Conservation (phyloP, 2,113 vertebrate species). For the Muntiacus muntjak region DNA sequence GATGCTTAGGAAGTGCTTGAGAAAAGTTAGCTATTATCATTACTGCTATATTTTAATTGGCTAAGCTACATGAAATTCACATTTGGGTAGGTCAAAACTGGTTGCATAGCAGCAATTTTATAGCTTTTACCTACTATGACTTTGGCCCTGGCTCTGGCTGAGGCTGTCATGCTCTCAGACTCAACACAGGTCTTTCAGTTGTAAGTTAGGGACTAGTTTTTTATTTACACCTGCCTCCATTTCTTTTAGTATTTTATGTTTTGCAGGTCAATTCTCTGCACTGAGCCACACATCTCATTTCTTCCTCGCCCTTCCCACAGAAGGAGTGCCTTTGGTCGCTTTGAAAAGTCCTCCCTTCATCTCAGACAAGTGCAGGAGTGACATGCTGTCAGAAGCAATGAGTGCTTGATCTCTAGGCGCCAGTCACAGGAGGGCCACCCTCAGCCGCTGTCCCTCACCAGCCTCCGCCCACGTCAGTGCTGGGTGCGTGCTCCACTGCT, state of each 20-base stretch:
- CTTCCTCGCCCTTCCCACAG: constrained; percentile 5
- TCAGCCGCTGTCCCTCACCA: constrained; percentile 78
- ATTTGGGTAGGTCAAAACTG: not conserved
- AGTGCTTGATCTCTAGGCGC: constrained; percentile 84
- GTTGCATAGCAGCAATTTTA: too few relatives aligned
- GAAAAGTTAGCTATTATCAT: not conserved
- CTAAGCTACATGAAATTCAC: not conserved
- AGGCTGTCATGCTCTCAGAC: not conserved
- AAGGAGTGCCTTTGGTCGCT: constrained; percentile 37
- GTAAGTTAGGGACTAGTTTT: not conserved
- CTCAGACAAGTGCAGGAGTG: constrained; percentile 82
- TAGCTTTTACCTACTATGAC: not conserved
- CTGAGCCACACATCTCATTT: not conserved
- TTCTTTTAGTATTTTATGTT: not conserved
- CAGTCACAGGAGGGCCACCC: constrained; percentile 86
- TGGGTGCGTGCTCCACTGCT: constrained; percentile 73
- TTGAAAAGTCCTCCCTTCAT: constrained; percentile 78
- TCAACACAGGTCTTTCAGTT: not conserved
- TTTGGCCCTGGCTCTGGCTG: not conserved
- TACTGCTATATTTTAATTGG: not conserved
- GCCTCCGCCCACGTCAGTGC: constrained; percentile 86
- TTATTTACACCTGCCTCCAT: not conserved
- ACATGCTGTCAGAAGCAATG: constrained; percentile 90
- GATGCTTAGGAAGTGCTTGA: not conserved
- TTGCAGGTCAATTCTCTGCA: not conserved